Conservation (phyloP, 2,888 invertebrate species). For the Deilephila elpenor region DNA sequence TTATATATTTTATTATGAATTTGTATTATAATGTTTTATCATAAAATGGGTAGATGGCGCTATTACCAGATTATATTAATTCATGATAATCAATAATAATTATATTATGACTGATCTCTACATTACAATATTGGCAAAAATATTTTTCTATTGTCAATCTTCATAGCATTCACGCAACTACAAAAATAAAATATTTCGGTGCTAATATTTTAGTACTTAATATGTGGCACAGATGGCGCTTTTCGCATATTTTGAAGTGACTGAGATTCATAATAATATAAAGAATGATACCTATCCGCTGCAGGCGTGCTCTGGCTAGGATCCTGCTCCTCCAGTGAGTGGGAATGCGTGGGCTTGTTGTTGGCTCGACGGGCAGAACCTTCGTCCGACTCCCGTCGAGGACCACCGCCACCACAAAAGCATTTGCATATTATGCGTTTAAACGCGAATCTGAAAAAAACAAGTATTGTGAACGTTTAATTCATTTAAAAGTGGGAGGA, state of each 20-base stretch:
- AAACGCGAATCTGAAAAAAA: slow-evolving; percentile 90
- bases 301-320: slow-evolving; percentile 47
- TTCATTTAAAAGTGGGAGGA: too few relatives aligned
- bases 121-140: background rate
- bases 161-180: too few relatives aligned
- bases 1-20: background rate
- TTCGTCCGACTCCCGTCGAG: slow-evolving; percentile 67
- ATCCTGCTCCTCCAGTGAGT: slow-evolving; percentile 71
- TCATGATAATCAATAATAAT: too few relatives aligned
- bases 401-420: slow-evolving; percentile 85
- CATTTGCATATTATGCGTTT: slow-evolving; percentile 95
- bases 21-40: background rate
- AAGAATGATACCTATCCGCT: slow-evolving; percentile 54
- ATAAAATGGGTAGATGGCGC: background rate
- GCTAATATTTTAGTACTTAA: background rate
- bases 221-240: background rate
- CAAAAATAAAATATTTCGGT: background rate
- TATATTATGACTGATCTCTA: background rate
- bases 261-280: background rate
- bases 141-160: too few relatives aligned
- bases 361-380: slow-evolving; percentile 55
- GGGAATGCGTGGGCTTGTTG: slow-evolving; percentile 60
- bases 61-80: background rate
- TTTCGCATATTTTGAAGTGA: background rate
- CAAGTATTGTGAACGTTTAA: background rate